These are phyloP conservation scores for Apamea crenata DNA, from an alignment of 2,888 invertebrate species.

Conservation along the genomic window DNA sequence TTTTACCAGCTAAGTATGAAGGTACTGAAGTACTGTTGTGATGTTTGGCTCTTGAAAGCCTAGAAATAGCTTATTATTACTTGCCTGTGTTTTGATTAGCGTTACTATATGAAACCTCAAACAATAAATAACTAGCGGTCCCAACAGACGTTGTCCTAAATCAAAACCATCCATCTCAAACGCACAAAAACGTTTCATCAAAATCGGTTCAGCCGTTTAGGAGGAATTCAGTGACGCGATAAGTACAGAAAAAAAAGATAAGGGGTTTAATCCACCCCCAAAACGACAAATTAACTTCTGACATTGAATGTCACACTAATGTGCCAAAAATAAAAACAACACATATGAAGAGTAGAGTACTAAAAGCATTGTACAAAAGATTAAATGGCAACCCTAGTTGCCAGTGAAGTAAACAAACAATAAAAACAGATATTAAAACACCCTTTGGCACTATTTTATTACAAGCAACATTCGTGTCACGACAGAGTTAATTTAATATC, in stretches of 20 bases:
- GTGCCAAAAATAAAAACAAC: not conserved
- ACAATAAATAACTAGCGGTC: too few species aligned
- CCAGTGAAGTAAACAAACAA: conserved; percentile 12
- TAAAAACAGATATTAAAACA: conserved; percentile 23
- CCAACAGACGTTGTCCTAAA: too few species aligned
- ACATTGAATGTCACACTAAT: not conserved
- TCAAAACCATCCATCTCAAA: too few species aligned
- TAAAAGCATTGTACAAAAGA: conserved; percentile 1
- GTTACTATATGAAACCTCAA: too few species aligned
- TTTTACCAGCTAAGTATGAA: not conserved
- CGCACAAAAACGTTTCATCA: too few species aligned
- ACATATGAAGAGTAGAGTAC: not conserved
- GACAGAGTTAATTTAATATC: conserved; percentile 1
- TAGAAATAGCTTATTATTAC: not conserved
- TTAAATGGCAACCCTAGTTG: not conserved
- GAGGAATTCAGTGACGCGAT: too few species aligned
- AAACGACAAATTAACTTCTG: too few species aligned
- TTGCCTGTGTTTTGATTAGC: not conserved
- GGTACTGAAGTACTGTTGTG: too few species aligned
- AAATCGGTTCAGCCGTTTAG: too few species aligned
- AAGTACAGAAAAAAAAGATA: too few species aligned
- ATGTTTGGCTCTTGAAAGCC: not conserved
- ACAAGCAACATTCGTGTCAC: not conserved
- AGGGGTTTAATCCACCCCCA: not conserved
- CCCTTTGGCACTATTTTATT: conserved; percentile 18